phyloP scores from a whole-genome alignment of 2,113 vertebrate genomes.

The Lepus americanus region DNA sequence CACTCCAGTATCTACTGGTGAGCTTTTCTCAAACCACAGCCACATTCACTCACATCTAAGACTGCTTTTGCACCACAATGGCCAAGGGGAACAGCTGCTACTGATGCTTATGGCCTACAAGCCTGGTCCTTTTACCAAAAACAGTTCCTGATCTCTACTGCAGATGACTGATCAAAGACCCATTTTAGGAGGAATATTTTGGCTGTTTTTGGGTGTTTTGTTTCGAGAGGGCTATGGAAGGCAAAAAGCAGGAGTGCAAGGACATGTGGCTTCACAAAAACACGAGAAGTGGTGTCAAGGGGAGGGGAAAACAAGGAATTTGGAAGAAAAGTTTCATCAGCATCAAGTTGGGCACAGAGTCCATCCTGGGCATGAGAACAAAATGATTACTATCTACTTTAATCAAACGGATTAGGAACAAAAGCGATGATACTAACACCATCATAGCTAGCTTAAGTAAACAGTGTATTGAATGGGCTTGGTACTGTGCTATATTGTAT shows the following conservation, averaged over 20 bases:
- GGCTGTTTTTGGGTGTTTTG: background rate
- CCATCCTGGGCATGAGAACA: background rate
- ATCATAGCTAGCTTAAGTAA: background rate
- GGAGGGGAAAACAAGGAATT: conserved; percentile 4
- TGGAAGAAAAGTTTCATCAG: background rate
- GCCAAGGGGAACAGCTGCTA: background rate
- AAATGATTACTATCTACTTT: conserved; percentile 29
- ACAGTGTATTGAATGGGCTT: background rate
- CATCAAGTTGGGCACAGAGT: background rate
- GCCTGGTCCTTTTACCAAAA: background rate
- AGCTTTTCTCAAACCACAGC: background rate
- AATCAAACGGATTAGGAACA: conserved; percentile 44
- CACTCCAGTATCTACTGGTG: background rate
- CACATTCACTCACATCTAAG: background rate
- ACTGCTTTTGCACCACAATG: background rate
- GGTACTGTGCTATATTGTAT: background rate
- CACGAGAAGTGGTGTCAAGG: background rate
- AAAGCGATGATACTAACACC: conserved; percentile 13
- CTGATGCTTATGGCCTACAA: background rate
- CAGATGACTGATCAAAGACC: background rate
- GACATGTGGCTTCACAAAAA: conserved; percentile 26
- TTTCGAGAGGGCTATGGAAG: background rate
- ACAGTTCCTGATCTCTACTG: background rate
- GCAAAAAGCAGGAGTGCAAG: background rate
- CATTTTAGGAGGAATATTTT: background rate